A percentile compares a stretch with the other conserved stretches of the same genome.
Evolutionary conservation across 1,140 invertebrate genomes (phyloP).

Genomic region (Lasioglossum albipes): DNA sequence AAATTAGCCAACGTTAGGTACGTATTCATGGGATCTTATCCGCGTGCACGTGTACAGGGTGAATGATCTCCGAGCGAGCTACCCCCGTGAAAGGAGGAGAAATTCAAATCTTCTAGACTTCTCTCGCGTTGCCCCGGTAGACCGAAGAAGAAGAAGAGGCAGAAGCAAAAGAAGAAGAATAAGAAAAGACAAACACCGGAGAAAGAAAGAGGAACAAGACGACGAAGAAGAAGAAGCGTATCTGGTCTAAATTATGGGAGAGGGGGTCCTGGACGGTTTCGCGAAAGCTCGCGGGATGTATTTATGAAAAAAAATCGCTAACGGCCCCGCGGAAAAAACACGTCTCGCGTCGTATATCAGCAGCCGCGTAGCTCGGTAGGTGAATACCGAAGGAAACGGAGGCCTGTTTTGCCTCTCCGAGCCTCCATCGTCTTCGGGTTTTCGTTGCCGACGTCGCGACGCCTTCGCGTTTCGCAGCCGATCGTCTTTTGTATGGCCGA

Average conservation of each 20-base stretch:
- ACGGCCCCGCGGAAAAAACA: slow-evolving; percentile 11
- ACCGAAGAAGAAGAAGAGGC: background rate
- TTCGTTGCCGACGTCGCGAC: too few species aligned
- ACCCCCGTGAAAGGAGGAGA: slow-evolving; percentile 54
- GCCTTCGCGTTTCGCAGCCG: slow-evolving; percentile 1
- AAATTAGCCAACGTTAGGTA: slow-evolving; percentile 67
- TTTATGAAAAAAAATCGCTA: slow-evolving; percentile 39
- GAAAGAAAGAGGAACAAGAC: too few species aligned
- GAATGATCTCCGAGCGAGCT: slow-evolving; percentile 63
- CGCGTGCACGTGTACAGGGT: slow-evolving; percentile 68
- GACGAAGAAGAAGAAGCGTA: background rate
- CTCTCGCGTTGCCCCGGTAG: slow-evolving; percentile 19
- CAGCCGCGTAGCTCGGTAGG: slow-evolving; percentile 9
- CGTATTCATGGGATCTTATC: slow-evolving; percentile 69
- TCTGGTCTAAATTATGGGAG: slow-evolving; percentile 36
- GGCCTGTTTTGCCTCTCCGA: too few species aligned
- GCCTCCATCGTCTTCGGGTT: too few species aligned
- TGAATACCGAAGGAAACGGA: slow-evolving; percentile 42
- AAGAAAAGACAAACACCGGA: too few species aligned
- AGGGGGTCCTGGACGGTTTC: slow-evolving; percentile 12
- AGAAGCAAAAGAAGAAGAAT: too few species aligned
- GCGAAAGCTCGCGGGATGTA: slow-evolving; percentile 19
- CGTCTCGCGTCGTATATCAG: slow-evolving; percentile 6
- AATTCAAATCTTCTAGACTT: slow-evolving; percentile 61
- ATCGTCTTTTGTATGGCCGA: slow-evolving; percentile 59